Evolutionary conservation across 30 jellyfish, hydroid and myxozoan genomes (phyloP).

Genomic region (Haliclystus octoradiatus): DNA sequence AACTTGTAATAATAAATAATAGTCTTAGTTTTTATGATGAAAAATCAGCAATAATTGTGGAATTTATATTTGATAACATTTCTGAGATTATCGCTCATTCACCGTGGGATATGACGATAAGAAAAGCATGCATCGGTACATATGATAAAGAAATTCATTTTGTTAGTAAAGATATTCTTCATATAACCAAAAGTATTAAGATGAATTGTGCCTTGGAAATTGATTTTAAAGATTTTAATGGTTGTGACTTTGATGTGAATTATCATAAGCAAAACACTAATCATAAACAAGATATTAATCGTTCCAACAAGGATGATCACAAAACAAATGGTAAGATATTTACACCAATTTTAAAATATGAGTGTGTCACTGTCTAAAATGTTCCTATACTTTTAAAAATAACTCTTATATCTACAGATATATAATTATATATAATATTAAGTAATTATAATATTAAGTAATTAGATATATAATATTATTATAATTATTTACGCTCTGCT

Average conservation of each 20-base stretch:
- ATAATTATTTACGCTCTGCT: no score
- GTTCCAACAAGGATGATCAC: not conserved
- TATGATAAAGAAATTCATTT: constrained; percentile 43
- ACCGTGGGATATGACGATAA: constrained; percentile 58
- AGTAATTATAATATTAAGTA: no score
- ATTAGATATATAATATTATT: no score
- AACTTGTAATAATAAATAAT: constrained; percentile 16
- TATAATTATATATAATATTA: no score
- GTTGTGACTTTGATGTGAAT: constrained; percentile 7
- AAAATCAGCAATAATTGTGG: constrained; percentile 11
- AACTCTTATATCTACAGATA: no score
- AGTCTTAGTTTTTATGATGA: constrained; percentile 19
- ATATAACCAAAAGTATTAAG: constrained; percentile 19
- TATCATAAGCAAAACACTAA: constrained; percentile 6
- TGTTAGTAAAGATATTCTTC: constrained; percentile 33
- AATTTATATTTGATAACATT: constrained; percentile 16
- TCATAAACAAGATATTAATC: not conserved
- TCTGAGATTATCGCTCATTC: constrained; percentile 54
- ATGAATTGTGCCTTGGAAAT: constrained; percentile 12
- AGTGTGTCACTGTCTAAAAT: no score
- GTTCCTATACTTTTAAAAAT: no score
- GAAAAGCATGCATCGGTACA: constrained; percentile 41
- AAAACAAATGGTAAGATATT: no score
- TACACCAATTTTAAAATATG: no score
- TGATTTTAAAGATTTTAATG: constrained; percentile 42